Evolutionary conservation across 2,888 invertebrate species (phyloP).

Genomic region (Phorcus lineatus): DNA sequence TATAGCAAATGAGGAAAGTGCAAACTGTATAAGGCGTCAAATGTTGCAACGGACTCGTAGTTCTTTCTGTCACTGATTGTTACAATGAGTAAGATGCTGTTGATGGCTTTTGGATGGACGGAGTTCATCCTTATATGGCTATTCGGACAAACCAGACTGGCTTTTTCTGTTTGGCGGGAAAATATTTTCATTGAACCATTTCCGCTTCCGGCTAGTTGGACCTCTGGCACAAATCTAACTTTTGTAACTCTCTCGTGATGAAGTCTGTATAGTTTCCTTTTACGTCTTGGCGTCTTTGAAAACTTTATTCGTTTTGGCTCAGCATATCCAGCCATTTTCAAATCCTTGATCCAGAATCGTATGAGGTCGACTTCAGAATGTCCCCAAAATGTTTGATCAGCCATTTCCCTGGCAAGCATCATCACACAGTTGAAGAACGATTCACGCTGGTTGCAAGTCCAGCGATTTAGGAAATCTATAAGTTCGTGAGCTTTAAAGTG

Average conservation of each 20-base stretch:
- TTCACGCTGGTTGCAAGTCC: background rate
- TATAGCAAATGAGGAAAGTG: background rate
- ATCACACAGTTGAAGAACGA: background rate
- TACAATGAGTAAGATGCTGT: background rate
- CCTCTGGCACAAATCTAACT: background rate
- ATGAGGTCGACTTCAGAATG: slow-evolving; percentile 48
- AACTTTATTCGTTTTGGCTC: slow-evolving; percentile 39
- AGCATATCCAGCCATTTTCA: slow-evolving; percentile 37
- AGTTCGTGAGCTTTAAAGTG: background rate
- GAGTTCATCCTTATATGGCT: background rate
- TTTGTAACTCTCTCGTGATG: background rate
- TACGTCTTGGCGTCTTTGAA: background rate
- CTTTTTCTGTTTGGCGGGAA: background rate
- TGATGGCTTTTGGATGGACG: background rate
- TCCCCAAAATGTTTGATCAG: slow-evolving; percentile 41
- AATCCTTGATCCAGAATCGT: slow-evolving; percentile 42
- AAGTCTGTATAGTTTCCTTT: background rate
- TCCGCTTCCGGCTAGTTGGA: background rate
- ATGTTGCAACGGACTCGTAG: background rate
- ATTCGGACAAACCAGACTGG: background rate
- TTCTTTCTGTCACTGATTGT: background rate
- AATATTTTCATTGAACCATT: background rate
- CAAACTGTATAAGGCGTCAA: background rate
- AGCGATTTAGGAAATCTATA: background rate
- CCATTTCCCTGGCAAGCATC: background rate